Percentiles rank a stretch among this genome's conserved stretches.
phyloP scores from a whole-genome alignment of 2,797 vertebrate species.

The Lateolabrax maculatus region DNA sequence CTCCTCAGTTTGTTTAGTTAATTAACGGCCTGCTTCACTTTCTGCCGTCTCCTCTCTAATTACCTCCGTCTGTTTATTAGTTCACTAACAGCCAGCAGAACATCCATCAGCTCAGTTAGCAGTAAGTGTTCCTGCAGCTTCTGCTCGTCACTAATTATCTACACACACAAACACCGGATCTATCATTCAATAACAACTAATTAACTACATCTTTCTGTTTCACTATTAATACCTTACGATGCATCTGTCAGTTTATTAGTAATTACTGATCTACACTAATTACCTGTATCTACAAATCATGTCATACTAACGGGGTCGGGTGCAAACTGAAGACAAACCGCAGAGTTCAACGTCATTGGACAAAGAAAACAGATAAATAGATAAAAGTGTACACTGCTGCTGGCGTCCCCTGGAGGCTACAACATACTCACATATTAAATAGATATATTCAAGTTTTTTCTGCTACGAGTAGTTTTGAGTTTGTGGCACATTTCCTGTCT shows the following conservation, averaged over 20 bases:
- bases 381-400: not conserved
- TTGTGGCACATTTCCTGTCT: too few relatives aligned
- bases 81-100: not conserved
- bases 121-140: not conserved
- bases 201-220: not conserved
- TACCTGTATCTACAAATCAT: not conserved
- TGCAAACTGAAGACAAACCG: not conserved
- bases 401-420: not conserved
- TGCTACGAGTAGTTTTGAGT: too few relatives aligned
- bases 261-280: not conserved
- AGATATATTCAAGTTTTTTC: too few relatives aligned
- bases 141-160: not conserved
- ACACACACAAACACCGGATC: not conserved
- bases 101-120: constrained; percentile 3
- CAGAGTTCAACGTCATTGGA: not conserved
- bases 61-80: constrained; percentile 11
- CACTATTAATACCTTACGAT: not conserved
- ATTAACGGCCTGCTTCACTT: constrained; percentile 10
- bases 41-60: not conserved
- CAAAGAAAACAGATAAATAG: not conserved
- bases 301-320: not conserved
- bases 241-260: not conserved
- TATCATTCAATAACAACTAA: not conserved
- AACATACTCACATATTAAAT: too few relatives aligned
- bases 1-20: not conserved